phyloP scores from a whole-genome alignment of 1,140 invertebrate genomes.

The Lepidostoma basale region DNA sequence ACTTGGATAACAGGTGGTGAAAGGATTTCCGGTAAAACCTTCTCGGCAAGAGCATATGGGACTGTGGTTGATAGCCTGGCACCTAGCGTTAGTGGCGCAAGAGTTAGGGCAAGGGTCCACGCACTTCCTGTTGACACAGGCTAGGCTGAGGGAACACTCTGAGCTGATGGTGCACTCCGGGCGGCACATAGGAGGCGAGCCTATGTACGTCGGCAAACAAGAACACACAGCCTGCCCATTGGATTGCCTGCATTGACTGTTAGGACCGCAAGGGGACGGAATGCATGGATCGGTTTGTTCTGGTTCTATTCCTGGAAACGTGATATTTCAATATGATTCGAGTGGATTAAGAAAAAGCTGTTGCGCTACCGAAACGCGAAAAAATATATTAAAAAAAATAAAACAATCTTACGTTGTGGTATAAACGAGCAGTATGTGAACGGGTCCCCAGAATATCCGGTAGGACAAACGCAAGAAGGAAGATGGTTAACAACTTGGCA shows the following conservation, averaged over 20 bases:
- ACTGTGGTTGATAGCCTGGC: slow-evolving; percentile 72
- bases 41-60: slow-evolving; percentile 75
- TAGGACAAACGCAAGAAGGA: slow-evolving; percentile 69
- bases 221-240: slow-evolving; percentile 64
- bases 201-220: slow-evolving; percentile 67
- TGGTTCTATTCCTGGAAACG: slow-evolving; percentile 3
- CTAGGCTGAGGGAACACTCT: slow-evolving; percentile 66
- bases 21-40: slow-evolving; percentile 74
- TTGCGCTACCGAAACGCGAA: not conserved
- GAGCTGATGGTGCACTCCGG: slow-evolving; percentile 71
- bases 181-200: slow-evolving; percentile 70
- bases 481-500: slow-evolving; percentile 73
- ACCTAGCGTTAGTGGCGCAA: slow-evolving; percentile 65
- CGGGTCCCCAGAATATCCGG: slow-evolving; percentile 74
- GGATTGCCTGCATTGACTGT: slow-evolving; percentile 65
- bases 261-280: slow-evolving; percentile 76
- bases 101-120: slow-evolving; percentile 69
- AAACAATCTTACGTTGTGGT: slow-evolving; percentile 56
- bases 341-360: not conserved
- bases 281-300: slow-evolving; percentile 63
- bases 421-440: slow-evolving; percentile 70
- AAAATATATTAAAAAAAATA: not conserved
- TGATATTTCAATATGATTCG: not conserved
- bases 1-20: slow-evolving; percentile 55
- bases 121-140: slow-evolving; percentile 71